Evolutionary conservation across 1,140 invertebrate genomes (phyloP).

Genomic region (Luehdorfia chinensis): DNA sequence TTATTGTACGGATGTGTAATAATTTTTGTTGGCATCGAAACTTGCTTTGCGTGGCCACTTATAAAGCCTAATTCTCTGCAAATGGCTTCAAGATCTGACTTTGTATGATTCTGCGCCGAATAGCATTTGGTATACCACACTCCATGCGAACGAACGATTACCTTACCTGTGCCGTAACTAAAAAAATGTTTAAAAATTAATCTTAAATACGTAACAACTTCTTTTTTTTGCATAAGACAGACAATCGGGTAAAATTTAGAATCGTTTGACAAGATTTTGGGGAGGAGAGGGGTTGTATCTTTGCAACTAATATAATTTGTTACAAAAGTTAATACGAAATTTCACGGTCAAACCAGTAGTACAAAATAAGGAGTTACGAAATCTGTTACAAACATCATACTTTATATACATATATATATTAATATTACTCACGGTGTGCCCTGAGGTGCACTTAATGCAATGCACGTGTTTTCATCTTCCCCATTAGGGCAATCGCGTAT

Average conservation of each 20-base stretch:
- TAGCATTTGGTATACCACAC: conserved; percentile 65
- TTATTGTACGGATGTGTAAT: conserved; percentile 38
- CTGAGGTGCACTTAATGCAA: conserved; percentile 41
- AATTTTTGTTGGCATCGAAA: conserved; percentile 27
- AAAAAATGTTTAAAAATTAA: too few relatives aligned
- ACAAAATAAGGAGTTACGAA: too few relatives aligned
- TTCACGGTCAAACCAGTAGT: too few relatives aligned
- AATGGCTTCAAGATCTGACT: conserved; percentile 54
- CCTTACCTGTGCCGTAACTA: conserved; percentile 57
- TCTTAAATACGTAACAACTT: too few relatives aligned
- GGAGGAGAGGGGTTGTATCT: too few relatives aligned
- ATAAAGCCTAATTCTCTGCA: conserved; percentile 56
- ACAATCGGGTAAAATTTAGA: too few relatives aligned
- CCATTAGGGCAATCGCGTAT: conserved; percentile 82
- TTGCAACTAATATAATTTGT: too few relatives aligned
- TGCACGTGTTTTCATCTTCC: conserved; percentile 80
- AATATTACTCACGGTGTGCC: conserved; percentile 51
- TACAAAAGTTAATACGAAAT: too few relatives aligned
- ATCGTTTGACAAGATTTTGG: not conserved
- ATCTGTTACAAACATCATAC: too few relatives aligned
- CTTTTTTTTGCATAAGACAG: too few relatives aligned
- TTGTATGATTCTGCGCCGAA: conserved; percentile 45
- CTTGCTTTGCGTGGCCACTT: conserved; percentile 58
- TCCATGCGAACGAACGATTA: conserved; percentile 52
- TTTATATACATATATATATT: too few relatives aligned